Evolutionary conservation across 2,888 invertebrate genomes (phyloP), one percentile per base, ranked within the genome.

Genomic region (Drosophila mettleri): DNA sequence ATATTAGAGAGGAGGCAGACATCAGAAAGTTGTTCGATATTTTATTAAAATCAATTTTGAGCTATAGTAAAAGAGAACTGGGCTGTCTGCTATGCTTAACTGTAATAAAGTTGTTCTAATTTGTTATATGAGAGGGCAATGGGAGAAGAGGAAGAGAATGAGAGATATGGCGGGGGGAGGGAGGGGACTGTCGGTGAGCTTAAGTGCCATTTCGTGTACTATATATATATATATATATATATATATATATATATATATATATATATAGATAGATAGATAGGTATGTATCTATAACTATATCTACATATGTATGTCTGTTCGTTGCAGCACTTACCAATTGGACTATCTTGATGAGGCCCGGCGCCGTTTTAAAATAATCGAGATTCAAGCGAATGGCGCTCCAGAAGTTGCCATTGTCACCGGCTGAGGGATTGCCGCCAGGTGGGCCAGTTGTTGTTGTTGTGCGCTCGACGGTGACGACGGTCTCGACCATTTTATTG

Each of bases 401-500:
- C 76, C 96, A 90, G 46, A 87, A 87, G 58, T 92, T 92, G 49
- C 92, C 83, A 65, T 92, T 92, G 53, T 91, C 80, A 20, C 91
- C 90, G 61, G 85, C 83, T 16, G 88, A 80, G 14, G 78, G 63
- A 58, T 74, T 75, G 36, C 71, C 72, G 12, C 80, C 84, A 71
- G 93, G 92, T 58, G 90, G 74, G 75, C 91, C 66, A 74, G 91
- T 86, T 86, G 92, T 81, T 88, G 90, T 80, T 91, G 93, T 95
- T 93, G 93, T 95, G 91, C 95, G 95, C 91, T 96, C 95, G 92
- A 96, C 95, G 88, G 95, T 96, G 89, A 96, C 95, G 90, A 96
- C 96, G 89, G 96, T 96, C 94, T 96, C 96, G 92, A 96, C 95
- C 95, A 96, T 96, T 95, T 95, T 96, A 69, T 52, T 73, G 52